A percentile compares a stretch with the other conserved stretches of the same genome.
These are phyloP conservation scores for Cynopterus brachyotis DNA, from an alignment of 2,113 vertebrate species.

Conservation along the genomic window DNA sequence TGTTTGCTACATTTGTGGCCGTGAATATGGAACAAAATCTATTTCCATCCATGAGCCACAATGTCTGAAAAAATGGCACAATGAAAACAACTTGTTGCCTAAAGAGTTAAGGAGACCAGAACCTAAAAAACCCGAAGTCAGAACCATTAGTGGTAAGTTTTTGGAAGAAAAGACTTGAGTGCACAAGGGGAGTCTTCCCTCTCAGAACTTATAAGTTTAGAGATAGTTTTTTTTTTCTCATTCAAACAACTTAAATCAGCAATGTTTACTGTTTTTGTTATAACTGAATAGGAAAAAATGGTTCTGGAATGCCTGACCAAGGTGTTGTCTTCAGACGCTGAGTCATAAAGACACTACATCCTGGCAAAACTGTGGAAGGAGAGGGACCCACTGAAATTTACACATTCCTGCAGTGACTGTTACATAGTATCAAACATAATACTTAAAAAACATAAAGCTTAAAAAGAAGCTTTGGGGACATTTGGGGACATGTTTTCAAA, in stretches of 20 bases:
- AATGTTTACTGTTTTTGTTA: not conserved
- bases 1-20: conserved; percentile 85
- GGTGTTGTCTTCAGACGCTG: not conserved
- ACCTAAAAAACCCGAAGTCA: conserved; percentile 82
- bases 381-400: not conserved
- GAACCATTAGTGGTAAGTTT: conserved; percentile 79
- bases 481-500: not conserved
- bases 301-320: not conserved
- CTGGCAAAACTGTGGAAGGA: not conserved
- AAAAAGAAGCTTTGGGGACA: not conserved
- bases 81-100: conserved; percentile 83
- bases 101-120: conserved; percentile 82
- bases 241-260: not conserved
- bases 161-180: not conserved
- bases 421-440: not conserved
- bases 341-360: not conserved
- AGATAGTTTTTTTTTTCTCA: not conserved
- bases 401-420: not conserved
- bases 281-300: not conserved
- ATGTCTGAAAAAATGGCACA: conserved; percentile 87
- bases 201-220: not conserved
- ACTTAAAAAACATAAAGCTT: not conserved
- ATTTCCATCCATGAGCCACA: conserved; percentile 86
- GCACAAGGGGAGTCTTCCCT: not conserved
- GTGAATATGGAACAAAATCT: conserved; percentile 86